Conservation (phyloP, 2,113 vertebrate genomes). For the Phylloscopus trochiloides region DNA sequence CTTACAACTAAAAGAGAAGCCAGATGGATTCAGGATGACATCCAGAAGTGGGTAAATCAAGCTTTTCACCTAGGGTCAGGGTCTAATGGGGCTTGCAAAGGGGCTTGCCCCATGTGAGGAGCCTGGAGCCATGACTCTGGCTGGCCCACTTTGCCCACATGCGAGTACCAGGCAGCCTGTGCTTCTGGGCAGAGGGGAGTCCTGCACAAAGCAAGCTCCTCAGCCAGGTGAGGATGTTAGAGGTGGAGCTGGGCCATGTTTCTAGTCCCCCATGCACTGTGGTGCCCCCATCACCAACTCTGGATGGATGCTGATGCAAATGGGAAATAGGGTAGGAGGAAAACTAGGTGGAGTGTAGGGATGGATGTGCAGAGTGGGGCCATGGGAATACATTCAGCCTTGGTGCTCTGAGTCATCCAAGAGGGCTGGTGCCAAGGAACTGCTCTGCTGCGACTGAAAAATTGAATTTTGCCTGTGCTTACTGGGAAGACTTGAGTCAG, state of each 20-base stretch:
- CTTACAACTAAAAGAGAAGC: not conserved
- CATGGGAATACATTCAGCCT: not conserved
- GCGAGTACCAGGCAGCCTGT: not conserved
- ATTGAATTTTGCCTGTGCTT: slow-evolving; percentile 41
- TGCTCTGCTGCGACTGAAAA: not conserved
- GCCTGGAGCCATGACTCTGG: not conserved
- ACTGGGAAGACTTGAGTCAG: slow-evolving; percentile 54
- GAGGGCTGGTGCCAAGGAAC: slow-evolving; percentile 33
- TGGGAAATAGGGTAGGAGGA: not conserved
- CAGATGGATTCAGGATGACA: not conserved
- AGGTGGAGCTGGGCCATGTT: not conserved
- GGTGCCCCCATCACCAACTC: not conserved
- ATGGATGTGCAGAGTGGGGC: not conserved
- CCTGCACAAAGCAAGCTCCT: not conserved
- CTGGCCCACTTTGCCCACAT: fast-evolving
- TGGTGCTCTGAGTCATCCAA: slow-evolving; percentile 46
- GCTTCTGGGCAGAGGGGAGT: not conserved
- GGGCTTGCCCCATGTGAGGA: fast-evolving
- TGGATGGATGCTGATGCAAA: not conserved
- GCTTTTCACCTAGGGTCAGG: fast-evolving
- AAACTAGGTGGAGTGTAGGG: not conserved
- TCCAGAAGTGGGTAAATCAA: not conserved
- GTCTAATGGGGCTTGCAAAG: not conserved
- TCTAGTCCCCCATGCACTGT: fast-evolving
- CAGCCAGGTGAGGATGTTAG: not conserved